These are phyloP conservation scores for Crotalus tigris DNA, from an alignment of 2,113 vertebrate genomes.

Conservation along the genomic window DNA sequence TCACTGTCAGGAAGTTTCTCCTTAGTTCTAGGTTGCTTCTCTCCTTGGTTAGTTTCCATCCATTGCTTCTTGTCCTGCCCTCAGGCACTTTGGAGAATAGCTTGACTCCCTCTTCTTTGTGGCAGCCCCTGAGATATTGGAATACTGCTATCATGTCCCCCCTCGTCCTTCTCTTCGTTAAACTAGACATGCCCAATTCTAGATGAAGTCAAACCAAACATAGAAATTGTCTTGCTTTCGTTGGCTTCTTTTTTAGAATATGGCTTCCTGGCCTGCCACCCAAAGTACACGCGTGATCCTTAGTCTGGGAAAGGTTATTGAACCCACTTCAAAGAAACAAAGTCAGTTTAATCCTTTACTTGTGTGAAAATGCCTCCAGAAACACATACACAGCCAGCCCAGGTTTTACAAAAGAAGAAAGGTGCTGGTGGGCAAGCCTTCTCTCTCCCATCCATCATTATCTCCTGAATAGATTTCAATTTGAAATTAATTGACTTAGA, in stretches of 20 bases:
- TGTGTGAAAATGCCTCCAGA: not conserved
- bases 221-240: not conserved
- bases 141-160: too few species aligned
- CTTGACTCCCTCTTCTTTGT: too few species aligned
- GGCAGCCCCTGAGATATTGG: too few species aligned
- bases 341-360: not conserved
- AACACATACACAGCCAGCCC: not conserved
- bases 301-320: not conserved
- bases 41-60: too few species aligned
- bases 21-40: too few species aligned
- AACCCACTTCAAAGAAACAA: not conserved
- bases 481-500: not conserved
- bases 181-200: too few species aligned
- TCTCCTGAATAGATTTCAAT: not conserved
- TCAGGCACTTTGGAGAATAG: too few species aligned
- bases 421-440: not conserved
- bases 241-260: not conserved
- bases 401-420: not conserved
- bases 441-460: not conserved
- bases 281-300: not conserved
- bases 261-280: not conserved
- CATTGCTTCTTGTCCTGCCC: too few species aligned
- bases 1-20: too few species aligned
- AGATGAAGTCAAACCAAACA: not conserved
- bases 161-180: too few species aligned